These are phyloP conservation scores for Lytechinus variegatus DNA, from an alignment of 35 echinoderm and acorn worm genomes.

Conservation along the genomic window DNA sequence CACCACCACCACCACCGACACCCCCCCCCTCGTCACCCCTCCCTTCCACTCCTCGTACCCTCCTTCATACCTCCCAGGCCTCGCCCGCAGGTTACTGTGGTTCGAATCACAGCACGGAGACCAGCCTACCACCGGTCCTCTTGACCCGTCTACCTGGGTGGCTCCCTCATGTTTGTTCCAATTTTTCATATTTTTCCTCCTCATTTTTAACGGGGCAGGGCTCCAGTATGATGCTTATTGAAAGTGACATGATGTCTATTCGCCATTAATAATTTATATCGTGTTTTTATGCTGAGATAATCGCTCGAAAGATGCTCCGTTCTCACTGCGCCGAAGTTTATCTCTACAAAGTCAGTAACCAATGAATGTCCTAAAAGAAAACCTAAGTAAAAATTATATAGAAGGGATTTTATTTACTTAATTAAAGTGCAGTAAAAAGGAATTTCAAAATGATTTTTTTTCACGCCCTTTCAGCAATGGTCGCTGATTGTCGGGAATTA, in stretches of 20 bases:
- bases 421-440: too few relatives aligned
- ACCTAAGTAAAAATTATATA: too few relatives aligned
- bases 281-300: constrained; percentile 11
- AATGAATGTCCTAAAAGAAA: too few relatives aligned
- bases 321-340: neutral
- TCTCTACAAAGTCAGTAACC: neutral
- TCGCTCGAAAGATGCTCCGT: neutral
- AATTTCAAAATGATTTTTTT: too few relatives aligned
- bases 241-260: constrained; percentile 14
- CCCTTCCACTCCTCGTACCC: neutral
- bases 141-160: constrained; percentile 17
- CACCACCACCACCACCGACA: neutral
- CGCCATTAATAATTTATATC: constrained; percentile 10
- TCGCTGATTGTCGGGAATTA: too few relatives aligned
- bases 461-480: too few relatives aligned
- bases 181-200: constrained; percentile 21
- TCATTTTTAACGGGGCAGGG: neutral
- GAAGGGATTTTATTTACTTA: too few relatives aligned
- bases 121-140: neutral
- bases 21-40: neutral
- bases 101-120: constrained; percentile 1
- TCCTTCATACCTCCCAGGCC: neutral
- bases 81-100: neutral
- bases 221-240: neutral
- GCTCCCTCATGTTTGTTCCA: constrained; percentile 29